Conservation (phyloP, 2,113 vertebrate genomes). For the Apodemus speciosus region DNA sequence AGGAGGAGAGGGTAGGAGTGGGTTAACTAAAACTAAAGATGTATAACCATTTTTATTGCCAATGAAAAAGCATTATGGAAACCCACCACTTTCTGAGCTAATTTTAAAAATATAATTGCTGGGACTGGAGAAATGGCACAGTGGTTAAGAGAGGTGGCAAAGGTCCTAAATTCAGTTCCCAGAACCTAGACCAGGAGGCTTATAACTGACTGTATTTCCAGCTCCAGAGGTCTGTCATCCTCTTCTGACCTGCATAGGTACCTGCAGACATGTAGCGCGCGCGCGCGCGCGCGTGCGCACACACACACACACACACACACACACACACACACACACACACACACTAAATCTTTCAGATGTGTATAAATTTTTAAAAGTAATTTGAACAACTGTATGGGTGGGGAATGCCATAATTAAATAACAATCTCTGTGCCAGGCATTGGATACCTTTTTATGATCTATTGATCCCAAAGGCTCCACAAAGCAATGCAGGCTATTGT, state of each 20-base stretch:
- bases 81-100: not conserved
- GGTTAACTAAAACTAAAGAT: not conserved
- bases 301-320: not conserved
- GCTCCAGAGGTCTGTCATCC: not conserved
- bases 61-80: not conserved
- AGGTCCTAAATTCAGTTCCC: not conserved
- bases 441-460: not conserved
- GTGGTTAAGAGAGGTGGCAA: not conserved
- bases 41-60: not conserved
- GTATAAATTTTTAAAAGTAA: not conserved
- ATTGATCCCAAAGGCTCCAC: not conserved
- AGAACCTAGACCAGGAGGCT: not conserved
- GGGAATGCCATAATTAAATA: not conserved
- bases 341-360: not conserved
- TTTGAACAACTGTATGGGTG: not conserved
- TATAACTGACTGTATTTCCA: not conserved
- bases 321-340: not conserved
- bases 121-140: not conserved
- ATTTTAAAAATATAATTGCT: not conserved
- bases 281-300: not conserved
- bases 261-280: not conserved
- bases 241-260: not conserved
- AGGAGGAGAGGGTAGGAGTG: not conserved
- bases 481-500: not conserved
- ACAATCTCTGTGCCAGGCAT: not conserved